Evolutionary conservation across 2,797 vertebrate species (phyloP), one percentile per base, ranked within the genome.

Genomic region (Enteromius anoplus): DNA sequence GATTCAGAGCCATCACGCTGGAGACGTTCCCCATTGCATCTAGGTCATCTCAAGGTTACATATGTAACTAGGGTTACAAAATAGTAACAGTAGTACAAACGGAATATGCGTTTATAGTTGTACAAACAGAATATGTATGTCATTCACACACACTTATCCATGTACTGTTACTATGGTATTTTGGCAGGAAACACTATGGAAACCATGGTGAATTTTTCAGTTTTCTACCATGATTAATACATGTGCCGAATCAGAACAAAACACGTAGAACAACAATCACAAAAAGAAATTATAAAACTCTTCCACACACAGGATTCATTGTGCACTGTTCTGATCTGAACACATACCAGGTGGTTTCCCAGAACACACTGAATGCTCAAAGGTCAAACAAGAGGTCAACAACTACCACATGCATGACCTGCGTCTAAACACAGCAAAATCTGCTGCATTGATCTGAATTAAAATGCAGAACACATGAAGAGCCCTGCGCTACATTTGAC

Each of bases 321-420:
- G 51, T 40, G 0, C 51, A 40, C 32, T 23, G 51, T 15, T 23
- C 2, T 58, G 21, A 40, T 58, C 32, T 58, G 72, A 75, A 75
- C 72, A 58, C 15, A 55, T 17, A 55, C 72, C 72, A 55, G 51
- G 72, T 75, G 32, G 51, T 2, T 21, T 40, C 72, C 72, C 72
- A 75, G 72, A 55, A 75, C 51, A 55, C 14, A 14, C 2, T 3
- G 72, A 55, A 34, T 37, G 49, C 32, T 75, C 72, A 75, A 26
- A 58, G 37, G 53, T 60, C 53, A 76, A 76, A 76, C 37, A 76
- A 42, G 37, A 76, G 37, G 53, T 76, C 53, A 60, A 26, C 37
- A 5, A 1, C 34, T 14, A 76, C 7, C 53, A 42, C 73, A 76
- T 11, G 53, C 73, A 76, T 58, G 53, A 76, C 37, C 53, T 19